phyloP scores from a whole-genome alignment of 2,113 vertebrate species.

The Oncorhynchus mykiss region DNA sequence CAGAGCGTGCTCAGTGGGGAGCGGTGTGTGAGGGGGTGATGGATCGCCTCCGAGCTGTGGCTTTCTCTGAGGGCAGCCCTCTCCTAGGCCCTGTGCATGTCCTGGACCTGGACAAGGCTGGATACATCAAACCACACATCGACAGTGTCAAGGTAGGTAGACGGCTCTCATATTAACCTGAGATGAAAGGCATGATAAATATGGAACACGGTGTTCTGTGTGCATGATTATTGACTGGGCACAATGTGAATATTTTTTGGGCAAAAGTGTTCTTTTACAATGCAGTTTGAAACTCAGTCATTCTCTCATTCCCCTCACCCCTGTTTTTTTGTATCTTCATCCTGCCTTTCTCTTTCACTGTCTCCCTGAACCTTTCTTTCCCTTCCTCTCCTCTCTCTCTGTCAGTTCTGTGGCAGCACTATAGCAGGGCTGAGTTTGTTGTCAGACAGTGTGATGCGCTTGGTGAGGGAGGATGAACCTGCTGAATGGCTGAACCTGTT shows the following conservation, averaged over 20 bases:
- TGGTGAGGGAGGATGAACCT: slow-evolving; percentile 72
- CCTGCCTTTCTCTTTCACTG: slow-evolving; percentile 1
- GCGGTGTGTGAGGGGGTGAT: slow-evolving; percentile 68
- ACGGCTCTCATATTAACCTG: background rate
- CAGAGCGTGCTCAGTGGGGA: slow-evolving; percentile 81
- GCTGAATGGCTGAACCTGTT: slow-evolving; percentile 79
- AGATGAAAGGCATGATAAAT: background rate
- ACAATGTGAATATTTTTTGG: too few species aligned
- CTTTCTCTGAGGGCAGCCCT: slow-evolving; percentile 71
- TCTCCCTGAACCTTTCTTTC: background rate
- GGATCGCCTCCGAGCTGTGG: slow-evolving; percentile 69
- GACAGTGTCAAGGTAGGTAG: slow-evolving; percentile 85
- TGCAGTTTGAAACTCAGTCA: background rate
- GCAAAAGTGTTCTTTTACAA: too few species aligned
- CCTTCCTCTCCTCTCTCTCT: background rate
- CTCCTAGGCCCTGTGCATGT: slow-evolving; percentile 81
- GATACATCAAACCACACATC: slow-evolving; percentile 88
- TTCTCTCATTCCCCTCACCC: background rate
- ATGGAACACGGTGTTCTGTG: background rate
- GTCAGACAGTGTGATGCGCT: slow-evolving; percentile 85
- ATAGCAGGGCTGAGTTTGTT: slow-evolving; percentile 86
- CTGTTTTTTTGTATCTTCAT: background rate
- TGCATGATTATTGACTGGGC: too few species aligned
- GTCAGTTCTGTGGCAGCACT: slow-evolving; percentile 73
- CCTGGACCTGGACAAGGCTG: slow-evolving; percentile 82